These are phyloP conservation scores for Macrosiphum euphorbiae DNA, from an alignment of 2,888 invertebrate genomes.

Conservation along the genomic window DNA sequence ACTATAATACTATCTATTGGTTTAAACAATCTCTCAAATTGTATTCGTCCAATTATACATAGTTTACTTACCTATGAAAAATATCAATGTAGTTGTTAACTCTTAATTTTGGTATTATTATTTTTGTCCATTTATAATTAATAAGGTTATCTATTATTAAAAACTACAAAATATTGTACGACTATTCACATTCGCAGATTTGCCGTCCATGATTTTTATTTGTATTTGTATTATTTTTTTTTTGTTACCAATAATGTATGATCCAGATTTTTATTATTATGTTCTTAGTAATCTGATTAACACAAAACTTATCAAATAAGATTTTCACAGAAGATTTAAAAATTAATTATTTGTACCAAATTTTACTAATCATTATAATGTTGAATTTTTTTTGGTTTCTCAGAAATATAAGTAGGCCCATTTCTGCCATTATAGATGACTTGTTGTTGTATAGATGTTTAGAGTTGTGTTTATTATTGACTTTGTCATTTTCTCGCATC, in stretches of 20 bases:
- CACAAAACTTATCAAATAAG: slow-evolving; percentile 50
- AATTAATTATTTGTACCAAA: slow-evolving; percentile 52
- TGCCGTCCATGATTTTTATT: slow-evolving; percentile 62
- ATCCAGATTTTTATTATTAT: slow-evolving; percentile 29
- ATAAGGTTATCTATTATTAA: slow-evolving; percentile 43
- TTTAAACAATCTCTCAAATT: slow-evolving; percentile 12
- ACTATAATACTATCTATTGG: neutral
- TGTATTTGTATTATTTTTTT: slow-evolving; percentile 34
- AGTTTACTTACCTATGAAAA: slow-evolving; percentile 40
- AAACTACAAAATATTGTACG: slow-evolving; percentile 48
- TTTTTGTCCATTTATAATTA: slow-evolving; percentile 43
- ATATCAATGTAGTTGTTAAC: slow-evolving; percentile 38
- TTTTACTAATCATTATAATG: slow-evolving; percentile 37
- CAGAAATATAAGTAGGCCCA: slow-evolving; percentile 49
- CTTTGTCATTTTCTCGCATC: slow-evolving; percentile 20
- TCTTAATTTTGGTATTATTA: slow-evolving; percentile 31
- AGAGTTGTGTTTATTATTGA: slow-evolving; percentile 62
- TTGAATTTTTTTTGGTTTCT: slow-evolving; percentile 56
- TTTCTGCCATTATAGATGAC: slow-evolving; percentile 63
- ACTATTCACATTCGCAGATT: slow-evolving; percentile 57
- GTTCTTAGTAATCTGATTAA: slow-evolving; percentile 41
- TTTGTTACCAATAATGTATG: slow-evolving; percentile 58
- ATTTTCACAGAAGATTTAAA: slow-evolving; percentile 27
- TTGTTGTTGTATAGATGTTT: slow-evolving; percentile 64
- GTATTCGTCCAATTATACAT: slow-evolving; percentile 37